Conservation (phyloP, 2,113 vertebrate species). For the Scatophagus argus region DNA sequence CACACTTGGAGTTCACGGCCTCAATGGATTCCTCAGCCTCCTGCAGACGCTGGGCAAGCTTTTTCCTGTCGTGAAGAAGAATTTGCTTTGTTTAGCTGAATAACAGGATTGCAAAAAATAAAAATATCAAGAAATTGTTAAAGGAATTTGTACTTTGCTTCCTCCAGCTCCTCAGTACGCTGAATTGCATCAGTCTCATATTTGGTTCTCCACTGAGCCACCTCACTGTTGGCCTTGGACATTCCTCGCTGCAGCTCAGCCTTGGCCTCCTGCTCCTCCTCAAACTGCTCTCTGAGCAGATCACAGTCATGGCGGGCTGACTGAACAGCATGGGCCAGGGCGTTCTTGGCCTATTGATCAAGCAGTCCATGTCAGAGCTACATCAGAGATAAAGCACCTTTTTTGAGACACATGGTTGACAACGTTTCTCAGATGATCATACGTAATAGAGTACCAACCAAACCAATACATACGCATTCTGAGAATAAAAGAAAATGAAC, state of each 20-base stretch:
- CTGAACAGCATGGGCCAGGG: conserved; percentile 88
- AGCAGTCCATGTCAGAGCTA: too few relatives aligned
- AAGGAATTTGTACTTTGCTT: conserved; percentile 78
- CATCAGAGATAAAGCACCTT: too few relatives aligned
- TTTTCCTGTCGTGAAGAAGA: conserved; percentile 65
- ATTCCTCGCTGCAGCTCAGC: conserved; percentile 86
- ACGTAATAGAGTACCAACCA: too few relatives aligned
- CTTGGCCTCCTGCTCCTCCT: conserved; percentile 90
- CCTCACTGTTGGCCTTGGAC: conserved; percentile 91
- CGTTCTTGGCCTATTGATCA: conserved; percentile 87
- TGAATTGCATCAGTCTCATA: conserved; percentile 91
- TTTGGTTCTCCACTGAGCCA: conserved; percentile 89
- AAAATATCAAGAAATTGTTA: neutral
- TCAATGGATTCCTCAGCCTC: conserved; percentile 82
- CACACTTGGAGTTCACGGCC: conserved; percentile 82
- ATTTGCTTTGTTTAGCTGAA: neutral
- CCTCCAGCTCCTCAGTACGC: conserved; percentile 88
- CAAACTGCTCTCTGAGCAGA: conserved; percentile 87
- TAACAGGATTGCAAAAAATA: neutral
- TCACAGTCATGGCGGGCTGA: conserved; percentile 88
- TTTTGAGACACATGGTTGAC: too few relatives aligned
- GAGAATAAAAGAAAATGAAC: too few relatives aligned
- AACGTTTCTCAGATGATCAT: too few relatives aligned
- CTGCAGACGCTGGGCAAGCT: conserved; percentile 82
- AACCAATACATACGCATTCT: too few relatives aligned